Conservation (phyloP, 2,888 invertebrate genomes). For the Punctoribates punctum region DNA sequence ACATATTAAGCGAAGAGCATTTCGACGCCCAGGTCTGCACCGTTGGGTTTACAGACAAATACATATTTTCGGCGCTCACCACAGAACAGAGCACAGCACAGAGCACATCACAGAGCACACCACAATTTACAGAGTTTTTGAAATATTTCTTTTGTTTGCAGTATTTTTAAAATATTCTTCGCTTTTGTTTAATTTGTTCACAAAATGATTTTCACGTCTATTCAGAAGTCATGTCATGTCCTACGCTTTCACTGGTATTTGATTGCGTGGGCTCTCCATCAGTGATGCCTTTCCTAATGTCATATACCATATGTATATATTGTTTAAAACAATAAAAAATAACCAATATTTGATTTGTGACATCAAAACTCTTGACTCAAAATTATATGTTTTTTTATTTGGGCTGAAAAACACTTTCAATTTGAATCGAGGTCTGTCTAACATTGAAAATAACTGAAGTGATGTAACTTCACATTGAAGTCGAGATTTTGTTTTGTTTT, state of each 20-base stretch:
- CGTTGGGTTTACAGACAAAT: neutral
- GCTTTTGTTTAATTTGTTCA: neutral
- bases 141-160: slow-evolving; percentile 4
- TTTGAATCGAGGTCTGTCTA: no score
- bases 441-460: no score
- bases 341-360: neutral
- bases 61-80: no score
- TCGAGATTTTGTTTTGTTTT: no score
- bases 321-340: no score
- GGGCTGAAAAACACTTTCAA: no score
- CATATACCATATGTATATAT: no score
- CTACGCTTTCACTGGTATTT: neutral
- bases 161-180: neutral
- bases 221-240: slow-evolving; percentile 23
- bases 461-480: no score
- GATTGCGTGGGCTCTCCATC: slow-evolving; percentile 1
- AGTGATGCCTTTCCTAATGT: neutral
- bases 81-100: no score
- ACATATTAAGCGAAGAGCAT: neutral
- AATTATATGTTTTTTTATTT: neutral
- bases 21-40: slow-evolving; percentile 19
- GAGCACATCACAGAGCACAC: no score
- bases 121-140: no score
- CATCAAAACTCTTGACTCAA: neutral
- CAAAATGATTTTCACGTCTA: neutral